phyloP scores from a whole-genome alignment of 1,140 invertebrate genomes.

The Cydia pomonella region DNA sequence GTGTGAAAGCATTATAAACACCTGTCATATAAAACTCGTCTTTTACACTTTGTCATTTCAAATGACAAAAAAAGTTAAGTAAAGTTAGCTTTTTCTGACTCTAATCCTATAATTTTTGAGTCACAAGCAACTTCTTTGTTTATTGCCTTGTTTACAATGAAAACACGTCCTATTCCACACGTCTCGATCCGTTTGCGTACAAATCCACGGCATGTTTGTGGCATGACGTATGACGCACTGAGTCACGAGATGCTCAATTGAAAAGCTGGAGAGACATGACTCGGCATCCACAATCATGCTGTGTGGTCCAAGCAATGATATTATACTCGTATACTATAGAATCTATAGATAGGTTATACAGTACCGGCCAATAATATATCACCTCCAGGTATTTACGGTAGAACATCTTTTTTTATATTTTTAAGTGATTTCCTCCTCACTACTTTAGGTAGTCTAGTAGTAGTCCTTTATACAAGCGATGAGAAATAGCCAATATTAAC shows the following conservation, averaged over 20 bases:
- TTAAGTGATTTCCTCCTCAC: no score
- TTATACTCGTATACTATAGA: background rate
- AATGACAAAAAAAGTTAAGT: no score
- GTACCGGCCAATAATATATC: no score
- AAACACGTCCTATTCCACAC: conserved; percentile 1
- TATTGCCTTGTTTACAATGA: background rate
- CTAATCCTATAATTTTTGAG: background rate
- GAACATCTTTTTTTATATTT: no score
- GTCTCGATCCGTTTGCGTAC: background rate
- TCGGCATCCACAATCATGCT: conserved; percentile 35
- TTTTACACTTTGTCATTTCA: background rate
- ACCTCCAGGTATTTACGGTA: no score
- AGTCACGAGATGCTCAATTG: conserved; percentile 63
- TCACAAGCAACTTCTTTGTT: background rate
- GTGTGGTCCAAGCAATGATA: conserved; percentile 36
- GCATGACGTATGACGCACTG: conserved; percentile 43
- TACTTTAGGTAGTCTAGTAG: no score
- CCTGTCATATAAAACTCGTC: no score
- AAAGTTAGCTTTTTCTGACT: no score
- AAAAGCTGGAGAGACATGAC: conserved; percentile 51
- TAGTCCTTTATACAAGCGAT: no score
- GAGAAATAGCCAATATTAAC: no score
- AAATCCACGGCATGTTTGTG: background rate
- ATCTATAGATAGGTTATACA: no score
- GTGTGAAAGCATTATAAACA: no score